Base-by-base conservation (phyloP, 2,888 invertebrate genomes). In the Leptinotarsa peninsularis region DNA sequence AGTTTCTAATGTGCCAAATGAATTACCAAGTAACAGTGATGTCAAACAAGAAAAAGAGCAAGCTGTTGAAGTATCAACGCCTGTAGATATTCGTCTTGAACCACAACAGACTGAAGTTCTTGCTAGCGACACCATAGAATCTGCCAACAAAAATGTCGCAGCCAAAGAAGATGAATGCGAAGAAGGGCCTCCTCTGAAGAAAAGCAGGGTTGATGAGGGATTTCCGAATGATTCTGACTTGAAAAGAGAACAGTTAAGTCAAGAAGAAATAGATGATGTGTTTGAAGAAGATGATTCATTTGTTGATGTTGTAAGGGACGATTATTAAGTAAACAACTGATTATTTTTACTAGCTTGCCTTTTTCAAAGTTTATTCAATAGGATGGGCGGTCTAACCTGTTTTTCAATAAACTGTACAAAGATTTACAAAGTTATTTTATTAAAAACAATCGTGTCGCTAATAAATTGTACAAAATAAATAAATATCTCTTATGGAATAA, bases 251-350 rank as follows among this genome's bases (percentile, higher is more conserved):
- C 15, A 49, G 17, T 43, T 5, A n/a, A 56, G 33, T 52, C 54
- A 17, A 43, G 54, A 70, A 27, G 54, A 60, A 15, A 27, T 52
- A 33, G 73, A 68, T 50, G 71, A 67, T 49, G 74, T 67, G 49
- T 43, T 76, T 27, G 67, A 78, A 50, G 71, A 78, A 71, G 79
- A 81, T 63, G 79, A 78, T 75, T 78, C 76, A 18, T 81, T 80
- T 76, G 80, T 79, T 27, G 81, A 80, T 75, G 78, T 76, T 50
- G 75, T 81, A 18, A 78, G 76, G 49, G 79, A 79, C 71, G 76
- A 81, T 70, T 78, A 70, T 56, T 70, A 18, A 58, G 21, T 43
- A 43, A 43, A 0, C 43, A 10, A 43, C 10, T 3, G 10, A 10
- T 43, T 10, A 43, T 43, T 43, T 10, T 43, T 43, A 43, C 43